A percentile compares a stretch with the other conserved stretches of the same genome.
Evolutionary conservation across 2,888 invertebrate genomes (phyloP).

Genomic region (Bellardia pandia): DNA sequence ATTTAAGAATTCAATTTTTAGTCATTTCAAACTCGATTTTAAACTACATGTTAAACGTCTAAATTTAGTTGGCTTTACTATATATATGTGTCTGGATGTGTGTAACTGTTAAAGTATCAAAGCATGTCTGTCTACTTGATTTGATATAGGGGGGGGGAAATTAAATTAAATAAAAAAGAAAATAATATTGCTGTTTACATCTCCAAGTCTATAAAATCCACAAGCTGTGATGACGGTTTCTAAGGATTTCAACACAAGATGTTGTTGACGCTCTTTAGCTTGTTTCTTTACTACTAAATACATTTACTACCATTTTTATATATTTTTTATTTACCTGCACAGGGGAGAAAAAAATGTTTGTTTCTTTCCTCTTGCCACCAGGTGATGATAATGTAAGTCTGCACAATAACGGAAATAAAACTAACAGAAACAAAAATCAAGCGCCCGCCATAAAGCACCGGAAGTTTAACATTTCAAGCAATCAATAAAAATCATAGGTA

Average conservation of each 20-base stretch:
- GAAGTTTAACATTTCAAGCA: conserved; percentile 67
- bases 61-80: conserved; percentile 25
- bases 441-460: conserved; percentile 51
- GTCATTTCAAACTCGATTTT: conserved; percentile 33
- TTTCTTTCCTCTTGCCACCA: background rate
- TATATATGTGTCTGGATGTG: background rate
- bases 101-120: background rate
- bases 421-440: conserved; percentile 28
- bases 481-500: conserved; percentile 70
- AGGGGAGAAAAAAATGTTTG: conserved; percentile 28
- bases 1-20: conserved; percentile 36
- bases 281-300: background rate
- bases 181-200: conserved; percentile 5
- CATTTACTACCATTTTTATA: conserved; percentile 15
- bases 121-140: conserved; percentile 3
- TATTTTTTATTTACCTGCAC: conserved; percentile 3
- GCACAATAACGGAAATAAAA: conserved; percentile 29
- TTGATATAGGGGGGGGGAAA: background rate
- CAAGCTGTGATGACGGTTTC: conserved; percentile 32
- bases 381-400: conserved; percentile 17
- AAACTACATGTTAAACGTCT: conserved; percentile 23
- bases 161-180: background rate
- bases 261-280: conserved; percentile 37
- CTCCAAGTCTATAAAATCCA: conserved; percentile 55
- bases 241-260: conserved; percentile 61